Evolutionary conservation across 2,888 invertebrate genomes (phyloP).

Genomic region (Euproctis similis): DNA sequence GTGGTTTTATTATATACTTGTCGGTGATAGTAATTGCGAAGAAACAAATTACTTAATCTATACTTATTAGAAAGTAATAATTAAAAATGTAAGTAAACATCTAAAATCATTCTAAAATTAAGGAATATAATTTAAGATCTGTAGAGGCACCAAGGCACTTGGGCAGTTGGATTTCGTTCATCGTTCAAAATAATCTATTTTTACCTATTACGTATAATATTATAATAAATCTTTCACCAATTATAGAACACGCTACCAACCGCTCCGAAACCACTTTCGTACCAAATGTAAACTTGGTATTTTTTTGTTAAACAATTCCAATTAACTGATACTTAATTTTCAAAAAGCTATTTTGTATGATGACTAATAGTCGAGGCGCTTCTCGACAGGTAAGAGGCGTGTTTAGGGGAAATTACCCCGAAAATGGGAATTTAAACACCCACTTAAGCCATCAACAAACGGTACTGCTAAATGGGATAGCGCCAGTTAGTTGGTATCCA

Average conservation of each 20-base stretch:
- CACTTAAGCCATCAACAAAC: conserved; percentile 42
- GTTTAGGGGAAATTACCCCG: conserved; percentile 34
- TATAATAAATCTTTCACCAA: conserved; percentile 6
- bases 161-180: too few relatives aligned
- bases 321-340: conserved; percentile 14
- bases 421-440: conserved; percentile 44
- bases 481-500: conserved; percentile 33
- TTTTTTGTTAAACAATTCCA: conserved; percentile 7
- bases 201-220: too few relatives aligned
- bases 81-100: too few relatives aligned
- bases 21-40: too few relatives aligned
- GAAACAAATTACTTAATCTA: too few relatives aligned
- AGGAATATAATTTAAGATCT: too few relatives aligned
- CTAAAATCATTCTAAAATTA: too few relatives aligned
- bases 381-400: conserved; percentile 28
- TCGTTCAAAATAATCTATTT: background rate
- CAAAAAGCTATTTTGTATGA: conserved; percentile 19
- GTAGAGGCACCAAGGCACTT: too few relatives aligned
- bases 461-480: conserved; percentile 47
- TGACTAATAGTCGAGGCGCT: conserved; percentile 20
- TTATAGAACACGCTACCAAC: conserved; percentile 5
- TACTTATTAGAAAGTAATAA: too few relatives aligned
- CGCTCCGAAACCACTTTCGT: background rate
- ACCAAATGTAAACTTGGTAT: conserved; percentile 6
- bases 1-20: too few relatives aligned